These are phyloP conservation scores for Streblospio benedicti DNA, from an alignment of 1,140 invertebrate species.

Conservation along the genomic window DNA sequence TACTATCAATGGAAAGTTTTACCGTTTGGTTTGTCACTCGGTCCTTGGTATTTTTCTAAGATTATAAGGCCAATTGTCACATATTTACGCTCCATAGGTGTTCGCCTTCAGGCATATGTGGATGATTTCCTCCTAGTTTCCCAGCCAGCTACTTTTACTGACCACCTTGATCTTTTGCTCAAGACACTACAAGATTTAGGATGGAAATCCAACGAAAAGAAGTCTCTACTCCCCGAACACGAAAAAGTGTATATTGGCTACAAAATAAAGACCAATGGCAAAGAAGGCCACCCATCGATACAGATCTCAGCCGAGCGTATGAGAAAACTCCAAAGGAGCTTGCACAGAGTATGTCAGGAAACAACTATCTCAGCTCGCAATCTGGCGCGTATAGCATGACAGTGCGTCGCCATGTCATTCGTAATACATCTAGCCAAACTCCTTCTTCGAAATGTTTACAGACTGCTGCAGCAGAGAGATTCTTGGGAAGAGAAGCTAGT, in stretches of 20 bases:
- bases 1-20: neutral
- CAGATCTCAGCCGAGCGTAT: neutral
- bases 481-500: neutral
- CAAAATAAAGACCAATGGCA: neutral
- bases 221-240: neutral
- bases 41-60: neutral
- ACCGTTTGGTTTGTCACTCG: neutral
- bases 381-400: neutral
- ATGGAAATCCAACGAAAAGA: no score
- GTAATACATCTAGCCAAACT: neutral
- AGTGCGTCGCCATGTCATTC: neutral
- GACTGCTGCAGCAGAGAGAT: neutral
- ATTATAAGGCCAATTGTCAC: neutral
- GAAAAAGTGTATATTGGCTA: neutral
- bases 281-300: neutral
- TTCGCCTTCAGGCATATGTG: no score
- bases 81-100: neutral
- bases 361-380: neutral
- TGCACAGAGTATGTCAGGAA: no score
- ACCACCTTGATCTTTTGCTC: neutral
- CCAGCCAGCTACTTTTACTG: neutral
- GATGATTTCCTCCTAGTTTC: neutral
- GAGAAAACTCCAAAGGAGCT: neutral
- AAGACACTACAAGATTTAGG: no score
- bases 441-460: neutral